A percentile compares a stretch with the other conserved stretches of the same genome.
These are phyloP conservation scores for Microtus ochrogaster DNA, from an alignment of 2,113 vertebrate genomes.

Conservation along the genomic window DNA sequence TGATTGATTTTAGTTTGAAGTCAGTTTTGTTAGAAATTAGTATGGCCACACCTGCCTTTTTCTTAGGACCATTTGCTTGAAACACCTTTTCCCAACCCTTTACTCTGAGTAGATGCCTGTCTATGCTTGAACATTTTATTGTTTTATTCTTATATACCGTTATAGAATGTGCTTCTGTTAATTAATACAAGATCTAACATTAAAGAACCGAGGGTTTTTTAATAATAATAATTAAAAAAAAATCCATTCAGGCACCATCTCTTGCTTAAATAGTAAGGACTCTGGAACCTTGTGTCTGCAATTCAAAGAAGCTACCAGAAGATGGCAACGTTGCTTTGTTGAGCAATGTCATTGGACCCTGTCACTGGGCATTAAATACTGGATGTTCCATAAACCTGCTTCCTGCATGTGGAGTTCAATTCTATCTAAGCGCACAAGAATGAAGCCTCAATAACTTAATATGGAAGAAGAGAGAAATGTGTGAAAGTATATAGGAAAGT, in stretches of 20 bases:
- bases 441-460: neutral
- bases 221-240: neutral
- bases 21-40: no score
- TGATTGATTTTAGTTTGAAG: no score
- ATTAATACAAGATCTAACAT: no score
- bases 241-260: neutral
- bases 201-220: no score
- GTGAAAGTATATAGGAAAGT: neutral
- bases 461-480: neutral
- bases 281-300: conserved; percentile 69
- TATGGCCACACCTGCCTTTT: no score
- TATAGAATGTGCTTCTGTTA: no score
- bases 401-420: neutral
- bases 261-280: neutral
- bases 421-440: neutral
- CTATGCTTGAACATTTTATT: no score
- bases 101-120: no score
- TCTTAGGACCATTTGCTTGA: no score
- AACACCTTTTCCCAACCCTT: no score
- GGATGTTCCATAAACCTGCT: fast-evolving
- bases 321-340: conserved; percentile 47
- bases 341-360: neutral
- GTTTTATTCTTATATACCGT: no score
- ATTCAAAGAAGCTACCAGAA: conserved; percentile 55
- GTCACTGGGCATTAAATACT: neutral